Percentiles rank a stretch among this genome's conserved stretches.
Conservation (phyloP, 2,888 invertebrate species). For the Leptogaster cylindrica region DNA sequence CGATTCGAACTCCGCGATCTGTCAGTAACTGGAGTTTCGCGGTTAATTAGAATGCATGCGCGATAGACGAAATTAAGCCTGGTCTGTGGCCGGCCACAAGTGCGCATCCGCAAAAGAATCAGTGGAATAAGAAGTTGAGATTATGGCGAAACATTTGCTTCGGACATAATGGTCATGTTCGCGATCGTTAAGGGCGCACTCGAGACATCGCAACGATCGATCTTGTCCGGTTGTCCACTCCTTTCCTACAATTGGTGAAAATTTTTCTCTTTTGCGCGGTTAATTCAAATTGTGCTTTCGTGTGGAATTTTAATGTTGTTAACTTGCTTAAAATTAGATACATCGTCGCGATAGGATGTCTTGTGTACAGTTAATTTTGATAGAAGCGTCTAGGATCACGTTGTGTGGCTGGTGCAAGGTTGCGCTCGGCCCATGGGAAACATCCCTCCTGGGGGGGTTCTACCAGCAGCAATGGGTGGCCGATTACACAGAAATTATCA, state of each 20-base stretch:
- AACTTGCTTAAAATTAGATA: slow-evolving; percentile 29
- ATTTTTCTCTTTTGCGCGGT: background rate
- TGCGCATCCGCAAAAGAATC: background rate
- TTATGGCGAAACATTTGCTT: background rate
- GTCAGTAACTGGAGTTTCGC: background rate
- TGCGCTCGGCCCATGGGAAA: background rate
- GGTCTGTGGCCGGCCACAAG: background rate
- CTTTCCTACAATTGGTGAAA: slow-evolving; percentile 18
- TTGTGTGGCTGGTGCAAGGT: slow-evolving; percentile 15
- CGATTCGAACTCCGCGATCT: background rate
- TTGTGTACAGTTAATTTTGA: slow-evolving; percentile 24
- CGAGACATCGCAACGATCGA: slow-evolving; percentile 34
- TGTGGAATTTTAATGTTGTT: slow-evolving; percentile 25
- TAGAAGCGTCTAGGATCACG: slow-evolving; percentile 18
- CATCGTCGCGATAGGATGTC: slow-evolving; percentile 7
- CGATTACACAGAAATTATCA: slow-evolving; percentile 12
- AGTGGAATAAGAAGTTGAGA: slow-evolving; percentile 6
- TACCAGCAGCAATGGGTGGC: background rate
- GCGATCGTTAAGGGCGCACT: slow-evolving; percentile 27
- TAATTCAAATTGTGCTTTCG: slow-evolving; percentile 3
- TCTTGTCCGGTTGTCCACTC: slow-evolving; percentile 3
- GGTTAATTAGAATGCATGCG: slow-evolving; percentile 19
- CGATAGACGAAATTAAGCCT: slow-evolving; percentile 17
- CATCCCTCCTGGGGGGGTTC: background rate
- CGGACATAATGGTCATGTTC: slow-evolving; percentile 27